These are phyloP conservation scores for Hylaea fasciaria DNA, from an alignment of 2,888 invertebrate species.

Conservation along the genomic window DNA sequence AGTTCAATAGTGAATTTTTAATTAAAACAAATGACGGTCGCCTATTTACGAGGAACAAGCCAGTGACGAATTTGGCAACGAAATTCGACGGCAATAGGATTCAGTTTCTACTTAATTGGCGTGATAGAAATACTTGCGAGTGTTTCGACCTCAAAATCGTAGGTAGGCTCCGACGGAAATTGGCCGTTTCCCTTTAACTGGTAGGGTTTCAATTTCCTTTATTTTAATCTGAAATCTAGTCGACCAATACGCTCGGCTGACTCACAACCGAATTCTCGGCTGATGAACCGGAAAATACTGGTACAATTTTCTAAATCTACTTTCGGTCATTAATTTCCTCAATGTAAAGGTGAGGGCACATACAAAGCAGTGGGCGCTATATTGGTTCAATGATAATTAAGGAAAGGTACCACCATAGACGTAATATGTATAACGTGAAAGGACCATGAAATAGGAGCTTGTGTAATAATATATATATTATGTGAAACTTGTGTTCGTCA, in stretches of 20 bases:
- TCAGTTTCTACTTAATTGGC: background rate
- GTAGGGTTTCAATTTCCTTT: constrained; percentile 50
- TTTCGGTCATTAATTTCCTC: constrained; percentile 29
- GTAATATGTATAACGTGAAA: no score
- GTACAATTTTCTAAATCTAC: constrained; percentile 25
- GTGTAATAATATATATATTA: no score
- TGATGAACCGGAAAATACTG: constrained; percentile 35
- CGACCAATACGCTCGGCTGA: constrained; percentile 42
- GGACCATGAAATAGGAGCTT: no score
- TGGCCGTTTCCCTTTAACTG: constrained; percentile 55
- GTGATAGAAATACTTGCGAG: constrained; percentile 9
- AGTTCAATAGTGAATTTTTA: background rate
- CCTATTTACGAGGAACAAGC: background rate
- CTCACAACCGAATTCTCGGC: constrained; percentile 15
- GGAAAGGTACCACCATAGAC: background rate
- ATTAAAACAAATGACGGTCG: background rate
- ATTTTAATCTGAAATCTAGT: constrained; percentile 53
- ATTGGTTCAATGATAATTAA: background rate
- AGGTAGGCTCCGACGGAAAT: constrained; percentile 49
- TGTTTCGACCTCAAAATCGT: constrained; percentile 26
- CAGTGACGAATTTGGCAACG: background rate
- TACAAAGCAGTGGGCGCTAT: background rate
- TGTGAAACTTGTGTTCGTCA: no score
- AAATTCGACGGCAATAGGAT: background rate
- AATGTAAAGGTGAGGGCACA: background rate